Evolutionary conservation across 2,888 invertebrate genomes (phyloP).

Genomic region (Drosophila ezoana): DNA sequence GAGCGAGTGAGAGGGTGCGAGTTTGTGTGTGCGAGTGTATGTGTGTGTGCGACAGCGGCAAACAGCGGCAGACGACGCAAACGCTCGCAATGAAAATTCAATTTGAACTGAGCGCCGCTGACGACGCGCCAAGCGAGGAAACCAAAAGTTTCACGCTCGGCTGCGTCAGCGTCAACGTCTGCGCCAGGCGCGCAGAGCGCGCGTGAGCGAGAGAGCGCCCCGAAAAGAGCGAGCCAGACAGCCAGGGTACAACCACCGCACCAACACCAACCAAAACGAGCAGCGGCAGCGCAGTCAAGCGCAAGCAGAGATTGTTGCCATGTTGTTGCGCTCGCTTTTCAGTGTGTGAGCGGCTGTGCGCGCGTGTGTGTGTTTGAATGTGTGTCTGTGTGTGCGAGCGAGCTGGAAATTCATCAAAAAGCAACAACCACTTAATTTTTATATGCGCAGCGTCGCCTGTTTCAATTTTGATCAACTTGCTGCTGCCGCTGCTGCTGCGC

Average conservation of each 20-base stretch:
- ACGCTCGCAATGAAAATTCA: conserved; percentile 83
- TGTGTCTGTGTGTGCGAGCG: conserved; percentile 63
- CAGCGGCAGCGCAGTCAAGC: conserved; percentile 46
- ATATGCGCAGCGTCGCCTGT: conserved; percentile 73
- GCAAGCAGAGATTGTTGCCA: conserved; percentile 81
- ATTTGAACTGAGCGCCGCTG: conserved; percentile 82
- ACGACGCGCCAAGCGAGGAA: conserved; percentile 77
- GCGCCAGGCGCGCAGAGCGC: no score
- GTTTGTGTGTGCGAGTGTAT: conserved; percentile 1
- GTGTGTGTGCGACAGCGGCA: conserved; percentile 43
- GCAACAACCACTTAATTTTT: conserved; percentile 78
- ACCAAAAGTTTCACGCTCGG: conserved; percentile 58
- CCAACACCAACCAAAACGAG: conserved; percentile 52
- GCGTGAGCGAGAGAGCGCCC: conserved; percentile 6
- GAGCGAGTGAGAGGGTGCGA: conserved; percentile 10
- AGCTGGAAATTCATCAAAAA: conserved; percentile 83
- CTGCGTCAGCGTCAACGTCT: conserved; percentile 21
- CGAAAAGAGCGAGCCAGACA: conserved; percentile 26
- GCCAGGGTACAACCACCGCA: conserved; percentile 20
- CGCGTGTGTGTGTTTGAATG: background rate
- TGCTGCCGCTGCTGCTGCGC: conserved; percentile 24
- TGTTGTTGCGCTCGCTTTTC: conserved; percentile 62
- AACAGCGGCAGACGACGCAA: conserved; percentile 74
- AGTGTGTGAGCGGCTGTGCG: background rate
- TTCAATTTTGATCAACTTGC: conserved; percentile 78